A percentile compares a stretch with the other conserved stretches of the same genome.
Conservation (phyloP, 1,140 invertebrate species). For the Hypothenemus hampei region DNA sequence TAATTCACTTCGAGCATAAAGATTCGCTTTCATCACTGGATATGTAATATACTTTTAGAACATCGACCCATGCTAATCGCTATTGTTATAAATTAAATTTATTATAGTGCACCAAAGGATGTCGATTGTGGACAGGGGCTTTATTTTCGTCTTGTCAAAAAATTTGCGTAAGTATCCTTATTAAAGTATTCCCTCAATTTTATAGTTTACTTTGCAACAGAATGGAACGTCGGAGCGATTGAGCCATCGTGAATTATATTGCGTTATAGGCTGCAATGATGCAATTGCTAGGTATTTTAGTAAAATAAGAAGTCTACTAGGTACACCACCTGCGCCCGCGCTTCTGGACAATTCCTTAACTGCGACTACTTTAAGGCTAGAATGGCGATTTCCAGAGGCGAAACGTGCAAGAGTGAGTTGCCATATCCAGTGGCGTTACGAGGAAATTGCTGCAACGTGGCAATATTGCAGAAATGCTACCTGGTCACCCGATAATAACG, state of each 20-base stretch:
- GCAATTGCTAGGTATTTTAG: constrained; percentile 69
- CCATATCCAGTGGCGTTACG: constrained; percentile 70
- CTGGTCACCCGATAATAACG: constrained; percentile 59
- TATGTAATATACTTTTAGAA: too few species aligned
- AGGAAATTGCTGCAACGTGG: constrained; percentile 61
- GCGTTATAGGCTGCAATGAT: constrained; percentile 74
- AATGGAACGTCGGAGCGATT: constrained; percentile 63
- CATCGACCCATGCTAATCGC: too few species aligned
- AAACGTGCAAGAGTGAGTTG: constrained; percentile 55
- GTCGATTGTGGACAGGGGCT: constrained; percentile 61
- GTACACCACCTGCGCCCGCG: constrained; percentile 65
- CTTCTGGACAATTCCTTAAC: constrained; percentile 70
- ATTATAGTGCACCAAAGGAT: constrained; percentile 66
- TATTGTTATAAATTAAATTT: constrained; percentile 25
- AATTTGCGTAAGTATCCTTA: constrained; percentile 62
- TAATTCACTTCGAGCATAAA: too few species aligned
- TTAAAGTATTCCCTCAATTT: background rate
- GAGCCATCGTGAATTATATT: constrained; percentile 66
- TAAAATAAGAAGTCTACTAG: constrained; percentile 63
- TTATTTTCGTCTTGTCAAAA: constrained; percentile 60
- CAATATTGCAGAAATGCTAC: constrained; percentile 67
- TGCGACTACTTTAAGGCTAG: constrained; percentile 68
- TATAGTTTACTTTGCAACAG: constrained; percentile 40
- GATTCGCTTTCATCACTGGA: too few species aligned
- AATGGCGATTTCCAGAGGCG: constrained; percentile 62